Evolutionary conservation across 2,113 vertebrate species (phyloP).

Genomic region (Microcebus griseorufus): DNA sequence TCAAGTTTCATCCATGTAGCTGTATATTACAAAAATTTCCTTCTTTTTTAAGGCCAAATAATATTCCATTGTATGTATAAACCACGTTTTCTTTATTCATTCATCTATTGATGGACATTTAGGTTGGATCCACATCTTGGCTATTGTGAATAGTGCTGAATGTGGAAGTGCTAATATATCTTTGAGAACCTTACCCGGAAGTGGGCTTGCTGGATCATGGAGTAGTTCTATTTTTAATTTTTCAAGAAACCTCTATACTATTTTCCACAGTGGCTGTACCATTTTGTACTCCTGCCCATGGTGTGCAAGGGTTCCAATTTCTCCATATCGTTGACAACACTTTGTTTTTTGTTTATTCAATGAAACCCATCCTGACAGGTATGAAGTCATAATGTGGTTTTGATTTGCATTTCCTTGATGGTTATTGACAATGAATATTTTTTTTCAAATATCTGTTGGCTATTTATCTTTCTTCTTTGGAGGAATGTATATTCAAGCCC

Average conservation of each 20-base stretch:
- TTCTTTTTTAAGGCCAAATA: neutral
- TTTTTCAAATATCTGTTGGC: neutral
- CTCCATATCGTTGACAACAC: neutral
- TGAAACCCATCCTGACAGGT: neutral
- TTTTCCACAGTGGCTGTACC: neutral
- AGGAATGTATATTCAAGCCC: neutral
- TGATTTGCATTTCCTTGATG: neutral
- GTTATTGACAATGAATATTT: neutral
- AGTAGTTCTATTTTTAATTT: neutral
- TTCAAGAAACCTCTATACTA: neutral
- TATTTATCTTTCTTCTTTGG: neutral
- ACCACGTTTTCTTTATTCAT: neutral
- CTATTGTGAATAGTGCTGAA: neutral
- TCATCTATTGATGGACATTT: neutral
- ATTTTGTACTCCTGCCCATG: neutral
- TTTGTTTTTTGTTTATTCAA: neutral
- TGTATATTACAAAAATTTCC: neutral
- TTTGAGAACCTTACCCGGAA: neutral
- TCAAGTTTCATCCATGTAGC: neutral
- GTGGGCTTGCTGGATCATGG: neutral
- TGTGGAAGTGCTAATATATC: neutral
- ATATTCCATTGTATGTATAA: neutral
- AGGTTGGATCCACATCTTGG: neutral
- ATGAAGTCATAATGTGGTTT: neutral
- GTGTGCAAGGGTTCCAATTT: neutral